These are phyloP conservation scores for Andricus quercusramuli DNA, from an alignment of 2,888 invertebrate genomes.

Conservation along the genomic window DNA sequence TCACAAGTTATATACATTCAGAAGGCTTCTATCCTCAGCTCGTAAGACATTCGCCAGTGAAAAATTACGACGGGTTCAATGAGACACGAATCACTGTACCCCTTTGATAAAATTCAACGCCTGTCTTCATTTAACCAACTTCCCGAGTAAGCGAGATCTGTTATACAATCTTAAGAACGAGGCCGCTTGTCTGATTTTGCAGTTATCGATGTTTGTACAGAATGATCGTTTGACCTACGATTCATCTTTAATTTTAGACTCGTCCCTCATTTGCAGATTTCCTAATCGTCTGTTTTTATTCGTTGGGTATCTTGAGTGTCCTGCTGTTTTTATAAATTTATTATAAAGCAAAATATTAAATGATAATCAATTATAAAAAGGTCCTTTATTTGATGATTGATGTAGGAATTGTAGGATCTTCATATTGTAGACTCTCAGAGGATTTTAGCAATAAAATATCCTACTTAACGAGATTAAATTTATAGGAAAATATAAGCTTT, in stretches of 20 bases:
- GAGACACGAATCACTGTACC: conserved; percentile 26
- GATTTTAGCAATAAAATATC: neutral
- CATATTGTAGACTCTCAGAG: neutral
- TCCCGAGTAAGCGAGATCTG: neutral
- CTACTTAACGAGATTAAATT: neutral
- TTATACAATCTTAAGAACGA: conserved; percentile 21
- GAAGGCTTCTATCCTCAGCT: neutral
- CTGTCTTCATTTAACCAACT: conserved; percentile 9
- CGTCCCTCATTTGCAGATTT: neutral
- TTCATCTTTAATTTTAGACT: neutral
- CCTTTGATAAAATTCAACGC: neutral
- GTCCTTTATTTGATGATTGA: neutral
- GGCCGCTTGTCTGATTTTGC: conserved; percentile 24
- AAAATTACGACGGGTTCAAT: neutral
- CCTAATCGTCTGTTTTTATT: neutral
- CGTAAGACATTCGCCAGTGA: conserved; percentile 28
- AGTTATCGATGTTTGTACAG: conserved; percentile 21
- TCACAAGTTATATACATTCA: conserved; percentile 8
- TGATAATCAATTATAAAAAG: neutral
- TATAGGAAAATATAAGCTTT: neutral
- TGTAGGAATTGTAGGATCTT: neutral
- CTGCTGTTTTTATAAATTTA: neutral
- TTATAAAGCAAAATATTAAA: neutral
- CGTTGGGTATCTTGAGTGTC: neutral
- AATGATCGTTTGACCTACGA: neutral